phyloP scores from a whole-genome alignment of 2,888 invertebrate genomes.

The Fabriciana adippe region DNA sequence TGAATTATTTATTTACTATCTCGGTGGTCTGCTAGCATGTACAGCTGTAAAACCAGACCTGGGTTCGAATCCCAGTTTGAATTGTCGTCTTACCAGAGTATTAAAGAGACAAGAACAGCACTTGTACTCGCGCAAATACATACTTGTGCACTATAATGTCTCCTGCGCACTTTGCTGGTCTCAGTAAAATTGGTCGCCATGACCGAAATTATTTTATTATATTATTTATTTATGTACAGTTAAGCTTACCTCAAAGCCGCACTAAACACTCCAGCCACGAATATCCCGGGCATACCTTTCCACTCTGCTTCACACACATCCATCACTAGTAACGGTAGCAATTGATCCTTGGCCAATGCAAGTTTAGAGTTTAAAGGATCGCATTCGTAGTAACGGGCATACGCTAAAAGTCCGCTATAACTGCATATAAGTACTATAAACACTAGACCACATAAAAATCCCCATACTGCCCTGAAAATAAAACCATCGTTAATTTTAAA shows the following conservation, averaged over 20 bases:
- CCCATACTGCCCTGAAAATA: slow-evolving; percentile 84
- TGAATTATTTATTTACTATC: no score
- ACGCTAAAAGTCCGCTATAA: slow-evolving; percentile 88
- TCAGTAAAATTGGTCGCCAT: no score
- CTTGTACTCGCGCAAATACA: not conserved
- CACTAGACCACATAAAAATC: slow-evolving; percentile 86
- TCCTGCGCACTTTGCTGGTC: not conserved
- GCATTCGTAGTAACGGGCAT: slow-evolving; percentile 87
- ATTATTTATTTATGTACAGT: not conserved
- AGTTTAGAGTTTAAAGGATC: slow-evolving; percentile 87
- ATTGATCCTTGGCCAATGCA: slow-evolving; percentile 88
- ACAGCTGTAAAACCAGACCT: no score
- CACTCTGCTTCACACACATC: slow-evolving; percentile 83
- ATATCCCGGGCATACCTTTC: slow-evolving; percentile 92
- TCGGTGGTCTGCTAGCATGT: no score
- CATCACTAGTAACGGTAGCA: slow-evolving; percentile 92
- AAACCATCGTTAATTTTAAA: not conserved
- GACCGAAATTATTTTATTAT: not conserved
- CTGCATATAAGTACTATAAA: slow-evolving; percentile 86
- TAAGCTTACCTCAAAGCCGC: slow-evolving; percentile 88
- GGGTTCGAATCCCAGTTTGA: no score
- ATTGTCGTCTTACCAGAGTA: no score
- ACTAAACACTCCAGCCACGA: slow-evolving; percentile 95
- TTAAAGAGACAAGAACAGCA: no score
- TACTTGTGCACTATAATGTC: not conserved